Conservation (phyloP, 1,140 invertebrate species). For the Phymastichus coffea region DNA sequence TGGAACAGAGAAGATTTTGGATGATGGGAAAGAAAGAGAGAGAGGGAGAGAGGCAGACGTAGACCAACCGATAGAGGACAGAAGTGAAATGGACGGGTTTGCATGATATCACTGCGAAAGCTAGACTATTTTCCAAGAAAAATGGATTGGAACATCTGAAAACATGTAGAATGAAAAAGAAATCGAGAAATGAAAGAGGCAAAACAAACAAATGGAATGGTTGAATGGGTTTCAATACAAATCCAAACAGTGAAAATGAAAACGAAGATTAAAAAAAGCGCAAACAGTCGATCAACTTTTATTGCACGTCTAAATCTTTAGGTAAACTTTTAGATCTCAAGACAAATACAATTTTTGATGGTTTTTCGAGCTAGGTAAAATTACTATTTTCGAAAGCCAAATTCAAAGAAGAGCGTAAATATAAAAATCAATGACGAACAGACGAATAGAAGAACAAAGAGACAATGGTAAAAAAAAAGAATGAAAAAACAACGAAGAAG, state of each 20-base stretch:
- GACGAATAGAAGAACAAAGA: neutral
- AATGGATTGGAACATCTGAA: neutral
- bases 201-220: too few relatives aligned
- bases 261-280: too few relatives aligned
- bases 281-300: too few relatives aligned
- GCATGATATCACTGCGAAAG: neutral
- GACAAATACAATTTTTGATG: too few relatives aligned
- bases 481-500: neutral
- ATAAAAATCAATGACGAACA: neutral
- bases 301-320: too few relatives aligned
- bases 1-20: neutral
- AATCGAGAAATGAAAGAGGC: neutral
- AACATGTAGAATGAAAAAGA: neutral
- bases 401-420: too few relatives aligned
- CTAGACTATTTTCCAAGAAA: neutral
- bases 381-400: too few relatives aligned
- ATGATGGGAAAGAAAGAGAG: constrained; percentile 5
- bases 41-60: neutral
- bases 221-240: too few relatives aligned
- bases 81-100: neutral
- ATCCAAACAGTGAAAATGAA: too few relatives aligned
- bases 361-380: too few relatives aligned
- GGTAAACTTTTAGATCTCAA: too few relatives aligned
- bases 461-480: neutral
- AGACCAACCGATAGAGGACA: neutral